A percentile compares a stretch with the other conserved stretches of the same genome.
Evolutionary conservation across 2,797 vertebrate genomes (phyloP).

Genomic region (Sebastiscus tertius): DNA sequence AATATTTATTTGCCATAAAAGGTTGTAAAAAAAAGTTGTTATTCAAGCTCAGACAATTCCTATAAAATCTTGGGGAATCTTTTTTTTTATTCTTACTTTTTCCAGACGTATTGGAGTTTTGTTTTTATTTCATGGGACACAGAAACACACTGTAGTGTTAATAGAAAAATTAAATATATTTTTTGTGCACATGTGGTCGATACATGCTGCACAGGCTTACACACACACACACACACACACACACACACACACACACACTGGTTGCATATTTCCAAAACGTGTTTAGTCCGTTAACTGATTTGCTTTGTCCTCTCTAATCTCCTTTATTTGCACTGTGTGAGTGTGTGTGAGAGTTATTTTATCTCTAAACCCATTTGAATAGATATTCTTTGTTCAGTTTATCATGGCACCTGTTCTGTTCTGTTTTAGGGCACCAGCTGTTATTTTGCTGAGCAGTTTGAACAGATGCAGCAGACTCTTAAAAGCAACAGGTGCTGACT

Average conservation of each 20-base stretch:
- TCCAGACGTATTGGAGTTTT: neutral
- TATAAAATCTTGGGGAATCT: neutral
- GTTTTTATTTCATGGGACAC: neutral
- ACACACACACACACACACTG: neutral
- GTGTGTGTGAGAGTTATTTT: neutral
- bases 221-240: too few relatives aligned
- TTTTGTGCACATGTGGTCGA: too few relatives aligned
- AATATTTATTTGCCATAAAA: neutral
- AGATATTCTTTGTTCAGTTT: neutral
- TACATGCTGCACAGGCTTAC: neutral
- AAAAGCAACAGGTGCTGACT: constrained; percentile 59
- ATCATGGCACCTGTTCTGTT: constrained; percentile 13
- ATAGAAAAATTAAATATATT: too few relatives aligned
- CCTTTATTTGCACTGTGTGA: neutral
- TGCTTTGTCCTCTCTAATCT: neutral
- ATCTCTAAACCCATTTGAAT: constrained; percentile 7
- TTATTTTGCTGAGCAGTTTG: constrained; percentile 41
- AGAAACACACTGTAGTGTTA: too few relatives aligned
- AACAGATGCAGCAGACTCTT: constrained; percentile 48
- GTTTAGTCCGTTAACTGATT: neutral
- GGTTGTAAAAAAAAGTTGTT: neutral
- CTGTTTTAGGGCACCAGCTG: constrained; percentile 47
- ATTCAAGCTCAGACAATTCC: neutral
- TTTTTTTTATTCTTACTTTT: neutral
- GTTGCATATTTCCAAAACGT: neutral